These are phyloP conservation scores for Nylanderia fulva DNA, from an alignment of 1,140 invertebrate genomes.

Conservation along the genomic window DNA sequence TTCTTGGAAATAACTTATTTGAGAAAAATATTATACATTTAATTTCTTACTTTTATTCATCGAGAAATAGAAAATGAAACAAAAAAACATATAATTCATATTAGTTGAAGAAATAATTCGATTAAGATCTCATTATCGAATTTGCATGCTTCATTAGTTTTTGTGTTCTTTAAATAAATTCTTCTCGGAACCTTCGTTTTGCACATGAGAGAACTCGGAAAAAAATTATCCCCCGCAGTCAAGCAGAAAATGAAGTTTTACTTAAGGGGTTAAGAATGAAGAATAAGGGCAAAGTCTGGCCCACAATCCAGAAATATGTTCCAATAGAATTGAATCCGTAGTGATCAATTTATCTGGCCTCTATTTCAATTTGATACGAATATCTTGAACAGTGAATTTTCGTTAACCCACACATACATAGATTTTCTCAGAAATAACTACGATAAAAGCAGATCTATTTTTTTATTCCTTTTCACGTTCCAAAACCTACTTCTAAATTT, in stretches of 20 bases:
- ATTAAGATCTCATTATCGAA: conserved; percentile 50
- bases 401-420: conserved; percentile 43
- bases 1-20: too few species aligned
- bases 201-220: not conserved
- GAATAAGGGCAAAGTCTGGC: conserved; percentile 30
- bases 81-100: not conserved
- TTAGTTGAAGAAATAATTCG: not conserved
- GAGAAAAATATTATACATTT: too few species aligned
- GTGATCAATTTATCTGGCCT: conserved; percentile 57
- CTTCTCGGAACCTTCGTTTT: conserved; percentile 18
- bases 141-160: conserved; percentile 44
- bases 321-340: conserved; percentile 62
- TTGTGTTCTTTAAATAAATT: conserved; percentile 47
- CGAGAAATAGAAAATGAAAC: too few species aligned
- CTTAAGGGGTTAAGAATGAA: conserved; percentile 34
- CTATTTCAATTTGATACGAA: conserved; percentile 67
- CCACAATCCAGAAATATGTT: conserved; percentile 56
- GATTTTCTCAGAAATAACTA: conserved; percentile 29
- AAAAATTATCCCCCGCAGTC: conserved; percentile 2
- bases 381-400: conserved; percentile 42
- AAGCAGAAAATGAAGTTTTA: conserved; percentile 17
- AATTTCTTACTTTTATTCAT: too few species aligned
- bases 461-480: not conserved
- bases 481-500: conserved; percentile 10
- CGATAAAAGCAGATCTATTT: not conserved